These are phyloP conservation scores for Geranospiza caerulescens DNA, from an alignment of 2,797 vertebrate species.

Conservation along the genomic window DNA sequence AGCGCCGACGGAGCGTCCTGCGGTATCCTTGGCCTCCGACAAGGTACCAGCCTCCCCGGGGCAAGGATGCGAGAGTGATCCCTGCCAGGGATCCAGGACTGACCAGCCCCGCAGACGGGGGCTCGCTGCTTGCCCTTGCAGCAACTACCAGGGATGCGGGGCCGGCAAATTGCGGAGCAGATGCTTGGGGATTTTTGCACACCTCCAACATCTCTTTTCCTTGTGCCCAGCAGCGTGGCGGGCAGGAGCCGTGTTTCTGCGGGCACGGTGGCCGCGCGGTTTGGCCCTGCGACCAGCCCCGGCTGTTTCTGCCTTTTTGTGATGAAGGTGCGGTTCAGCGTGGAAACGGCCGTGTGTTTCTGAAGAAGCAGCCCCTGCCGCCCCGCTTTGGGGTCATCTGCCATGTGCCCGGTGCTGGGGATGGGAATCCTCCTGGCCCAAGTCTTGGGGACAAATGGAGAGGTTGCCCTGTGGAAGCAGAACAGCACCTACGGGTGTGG, in stretches of 20 bases:
- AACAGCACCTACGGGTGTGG: not conserved
- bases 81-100: not conserved
- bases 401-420: not conserved
- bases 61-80: not conserved
- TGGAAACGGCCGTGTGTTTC: not conserved
- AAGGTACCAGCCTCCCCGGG: not conserved
- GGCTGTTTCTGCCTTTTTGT: not conserved
- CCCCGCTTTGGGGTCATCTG: not conserved
- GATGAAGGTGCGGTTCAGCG: not conserved
- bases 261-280: accelerated
- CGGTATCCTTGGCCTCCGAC: not conserved
- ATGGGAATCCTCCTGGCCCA: not conserved
- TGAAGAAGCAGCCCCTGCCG: not conserved
- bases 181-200: not conserved
- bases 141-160: not conserved
- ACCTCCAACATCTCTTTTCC: not conserved
- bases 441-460: not conserved
- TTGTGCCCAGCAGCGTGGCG: not conserved
- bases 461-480: not conserved
- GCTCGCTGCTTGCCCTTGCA: not conserved
- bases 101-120: not conserved
- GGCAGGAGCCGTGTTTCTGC: not conserved
- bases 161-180: not conserved
- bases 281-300: not conserved
- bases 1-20: not conserved